Evolutionary conservation across 1,140 invertebrate species (phyloP), one percentile per base, ranked within the genome.

Genomic region (Aphelinus certus): DNA sequence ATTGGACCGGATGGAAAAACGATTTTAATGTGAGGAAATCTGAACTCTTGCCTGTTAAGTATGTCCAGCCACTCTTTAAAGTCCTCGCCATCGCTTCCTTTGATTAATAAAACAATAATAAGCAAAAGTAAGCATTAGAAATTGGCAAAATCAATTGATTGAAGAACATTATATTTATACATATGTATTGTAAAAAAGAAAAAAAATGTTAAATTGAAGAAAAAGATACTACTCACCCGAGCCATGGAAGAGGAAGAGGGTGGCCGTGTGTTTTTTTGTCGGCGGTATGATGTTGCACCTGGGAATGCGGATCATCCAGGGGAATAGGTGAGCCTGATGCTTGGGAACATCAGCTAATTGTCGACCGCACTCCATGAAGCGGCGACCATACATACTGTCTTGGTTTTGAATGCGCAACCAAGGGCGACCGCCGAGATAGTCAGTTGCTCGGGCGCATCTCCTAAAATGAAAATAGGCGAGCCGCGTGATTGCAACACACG

Each of bases 1-100:
- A 89, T 76, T 1, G 93, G 93, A 7, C 93, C 93, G 45, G 91
- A 92, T 6, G 93, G 93, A 83, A 91, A 94, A 55, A 93, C 77
- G 53, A 94, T 85, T 83, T 92, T 93, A 60, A 94, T 90, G 78
- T 94, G 92, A 2, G 91, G 89, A 84, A 93, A 93, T 43, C 86
- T 84, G 76, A 93, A 88, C 77, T 91, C 89, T 68, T 87, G 84
- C 10, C 89, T 86, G 58, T 92, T 85, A 7, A 92, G 73, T 73
- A 91, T 88, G 76, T 90, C 85, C 6, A 94, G 81, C 92, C 92
- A 94, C 77, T 91, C 87, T 76, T 90, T 86, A 62, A 93, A 81
- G 75, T 91, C 90, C 45, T 84, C 80, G 3, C 92, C 93, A 70
- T 88, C 89, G 72, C 91, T 91, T 70, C 92, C 93, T 94, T 76